phyloP scores from a whole-genome alignment of 1,140 invertebrate genomes.

The Apis florea region DNA sequence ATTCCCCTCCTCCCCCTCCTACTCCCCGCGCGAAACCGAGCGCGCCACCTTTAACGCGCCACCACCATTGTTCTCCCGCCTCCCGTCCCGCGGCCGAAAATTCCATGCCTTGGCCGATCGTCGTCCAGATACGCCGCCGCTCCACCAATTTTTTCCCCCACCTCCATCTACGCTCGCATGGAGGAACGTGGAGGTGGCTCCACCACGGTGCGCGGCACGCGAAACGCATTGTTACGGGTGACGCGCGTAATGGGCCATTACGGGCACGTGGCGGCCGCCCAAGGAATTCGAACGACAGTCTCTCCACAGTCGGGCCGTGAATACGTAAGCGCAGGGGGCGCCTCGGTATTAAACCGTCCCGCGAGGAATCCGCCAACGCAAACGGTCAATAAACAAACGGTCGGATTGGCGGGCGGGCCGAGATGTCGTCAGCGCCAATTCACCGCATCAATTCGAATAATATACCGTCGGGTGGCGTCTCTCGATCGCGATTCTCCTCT shows the following conservation, averaged over 20 bases:
- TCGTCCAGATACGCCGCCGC: no score
- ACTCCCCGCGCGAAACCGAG: conserved; percentile 22
- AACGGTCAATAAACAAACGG: conserved; percentile 73
- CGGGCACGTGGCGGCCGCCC: conserved; percentile 53
- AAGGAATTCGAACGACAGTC: conserved; percentile 36
- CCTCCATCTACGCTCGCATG: no score
- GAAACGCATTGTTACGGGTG: conserved; percentile 59
- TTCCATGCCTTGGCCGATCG: no score
- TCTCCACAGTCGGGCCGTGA: no score
- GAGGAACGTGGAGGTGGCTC: no score
- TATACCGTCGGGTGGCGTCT: conserved; percentile 69
- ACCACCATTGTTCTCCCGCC: no score
- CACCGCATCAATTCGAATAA: conserved; percentile 75
- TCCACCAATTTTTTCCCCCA: no score
- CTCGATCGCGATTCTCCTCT: conserved; percentile 50
- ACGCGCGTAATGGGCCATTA: conserved; percentile 71
- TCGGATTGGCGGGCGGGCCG: conserved; percentile 70
- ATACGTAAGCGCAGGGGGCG: neutral
- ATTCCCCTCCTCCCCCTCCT: conserved; percentile 28
- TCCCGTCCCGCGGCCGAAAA: no score
- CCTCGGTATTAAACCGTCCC: conserved; percentile 68
- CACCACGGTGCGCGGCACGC: no score
- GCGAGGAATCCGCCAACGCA: conserved; percentile 73
- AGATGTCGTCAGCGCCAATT: conserved; percentile 75
- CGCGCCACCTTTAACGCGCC: conserved; percentile 19